Base-by-base conservation (phyloP, 2,113 vertebrate genomes). In the Platysteira castanea region DNA sequence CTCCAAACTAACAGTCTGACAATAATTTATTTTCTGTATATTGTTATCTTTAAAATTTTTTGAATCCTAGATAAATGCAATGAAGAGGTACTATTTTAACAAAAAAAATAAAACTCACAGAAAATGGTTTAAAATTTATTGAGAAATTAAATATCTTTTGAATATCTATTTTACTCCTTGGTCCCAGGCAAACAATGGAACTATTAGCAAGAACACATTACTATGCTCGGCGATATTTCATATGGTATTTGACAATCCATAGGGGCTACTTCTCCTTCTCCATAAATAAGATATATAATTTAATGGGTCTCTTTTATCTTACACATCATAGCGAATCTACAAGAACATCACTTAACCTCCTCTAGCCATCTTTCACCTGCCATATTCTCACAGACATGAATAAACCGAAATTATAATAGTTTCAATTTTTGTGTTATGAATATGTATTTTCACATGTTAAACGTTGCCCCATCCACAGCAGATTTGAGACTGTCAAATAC, bases 211-310 rank as follows among this genome's bases (percentile, higher is more conserved):
- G 96, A 97, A 94, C 35, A 75, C 90, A 97, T 97, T 96, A 93
- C 68, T 44, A 89, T 95, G 77, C 83, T 91, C 80, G 33, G 61
- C 4, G 3, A 90, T 97, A 98, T 96, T 98, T 98, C 93, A 97
- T 87, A 94, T 28, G 50, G 56, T 92, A 96, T 97, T 98, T 98
- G 97, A 97, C 94, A 97, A 97, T 96, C 97, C 96, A 89, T 90
- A 93, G 96, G 95, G 97, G 94, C 93, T 94, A 95, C 89, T 97
- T 98, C 91, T 96, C 37, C 82, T 96, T 97, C 77, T 95, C 96
- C 86, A 97, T 97, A 97, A 98, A 98, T 98, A 98, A 98, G 95
- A 98, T 95, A 97, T 96, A 97, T 93, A 97, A 97, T 97, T 94
- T 97, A 97, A 98, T 97, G 95, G 80, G 63, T 94, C 54, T 97